Evolutionary conservation across 1,140 invertebrate species (phyloP).

Genomic region (Hypsibius dujardini): DNA sequence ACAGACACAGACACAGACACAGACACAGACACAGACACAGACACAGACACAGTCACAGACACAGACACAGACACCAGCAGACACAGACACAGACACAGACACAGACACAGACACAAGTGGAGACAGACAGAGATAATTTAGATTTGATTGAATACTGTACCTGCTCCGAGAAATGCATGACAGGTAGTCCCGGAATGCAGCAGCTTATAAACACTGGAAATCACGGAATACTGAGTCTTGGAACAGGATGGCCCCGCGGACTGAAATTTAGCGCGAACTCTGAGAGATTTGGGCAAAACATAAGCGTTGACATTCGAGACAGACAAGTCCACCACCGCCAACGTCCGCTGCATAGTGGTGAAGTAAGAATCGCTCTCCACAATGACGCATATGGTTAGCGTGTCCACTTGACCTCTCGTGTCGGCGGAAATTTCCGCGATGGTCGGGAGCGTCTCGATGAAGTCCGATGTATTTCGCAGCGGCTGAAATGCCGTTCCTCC

Average conservation of each 20-base stretch:
- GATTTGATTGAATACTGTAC: neutral
- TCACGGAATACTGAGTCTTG: neutral
- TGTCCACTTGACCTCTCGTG: neutral
- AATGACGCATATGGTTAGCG: neutral
- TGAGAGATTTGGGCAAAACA: neutral
- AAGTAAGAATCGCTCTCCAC: slow-evolving; percentile 5
- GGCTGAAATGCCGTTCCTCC: too few species aligned
- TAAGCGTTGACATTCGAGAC: neutral
- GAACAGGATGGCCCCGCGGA: neutral
- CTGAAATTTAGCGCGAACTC: neutral
- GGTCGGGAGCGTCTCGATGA: too few species aligned
- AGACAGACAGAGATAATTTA: too few species aligned
- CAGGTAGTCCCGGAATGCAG: neutral
- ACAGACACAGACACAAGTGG: too few species aligned
- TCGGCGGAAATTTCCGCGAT: too few species aligned
- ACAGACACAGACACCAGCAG: too few species aligned
- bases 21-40: too few species aligned
- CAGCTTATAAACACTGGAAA: neutral
- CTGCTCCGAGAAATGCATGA: neutral
- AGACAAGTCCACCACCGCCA: neutral
- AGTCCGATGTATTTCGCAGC: too few species aligned
- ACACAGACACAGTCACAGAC: too few species aligned
- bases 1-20: too few species aligned
- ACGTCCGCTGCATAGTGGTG: neutral
- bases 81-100: too few species aligned